Conservation (phyloP, 2,113 vertebrate genomes). For the Brachypteracias leptosomus region DNA sequence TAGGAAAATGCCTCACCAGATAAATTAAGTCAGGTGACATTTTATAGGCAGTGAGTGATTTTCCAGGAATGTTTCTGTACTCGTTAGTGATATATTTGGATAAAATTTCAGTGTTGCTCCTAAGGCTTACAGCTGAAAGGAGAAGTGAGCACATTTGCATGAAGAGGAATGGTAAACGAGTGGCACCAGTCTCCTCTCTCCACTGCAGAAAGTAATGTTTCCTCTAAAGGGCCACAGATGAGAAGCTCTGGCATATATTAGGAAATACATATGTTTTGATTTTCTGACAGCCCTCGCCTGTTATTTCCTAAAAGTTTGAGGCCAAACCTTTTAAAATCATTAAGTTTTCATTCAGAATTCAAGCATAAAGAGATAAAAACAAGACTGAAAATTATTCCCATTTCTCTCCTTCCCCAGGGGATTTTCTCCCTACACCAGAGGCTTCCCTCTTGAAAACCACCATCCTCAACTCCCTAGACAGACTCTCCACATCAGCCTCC, state of each 20-base stretch:
- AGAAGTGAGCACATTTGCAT: background rate
- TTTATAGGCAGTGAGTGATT: constrained; percentile 7
- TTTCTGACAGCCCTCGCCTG: background rate
- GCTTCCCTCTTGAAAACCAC: background rate
- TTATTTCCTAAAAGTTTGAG: background rate
- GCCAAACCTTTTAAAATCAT: background rate
- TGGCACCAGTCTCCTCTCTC: background rate
- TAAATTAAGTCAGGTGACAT: constrained; percentile 30
- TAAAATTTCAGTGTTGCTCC: constrained; percentile 17
- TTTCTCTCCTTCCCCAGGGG: background rate
- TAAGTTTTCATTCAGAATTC: background rate
- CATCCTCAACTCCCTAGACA: background rate
- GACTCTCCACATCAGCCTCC: background rate
- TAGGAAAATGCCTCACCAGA: constrained; percentile 1
- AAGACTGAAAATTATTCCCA: background rate
- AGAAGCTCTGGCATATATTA: background rate
- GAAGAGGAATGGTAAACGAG: background rate
- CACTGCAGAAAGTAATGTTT: background rate
- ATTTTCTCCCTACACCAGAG: background rate
- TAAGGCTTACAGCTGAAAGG: background rate
- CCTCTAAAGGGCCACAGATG: background rate
- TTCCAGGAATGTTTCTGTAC: constrained; percentile 10
- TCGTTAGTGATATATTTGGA: background rate
- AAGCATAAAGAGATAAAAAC: background rate
- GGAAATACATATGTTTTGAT: background rate